Conservation (phyloP, 2,797 vertebrate genomes). For the Propithecus deckenii region DNA sequence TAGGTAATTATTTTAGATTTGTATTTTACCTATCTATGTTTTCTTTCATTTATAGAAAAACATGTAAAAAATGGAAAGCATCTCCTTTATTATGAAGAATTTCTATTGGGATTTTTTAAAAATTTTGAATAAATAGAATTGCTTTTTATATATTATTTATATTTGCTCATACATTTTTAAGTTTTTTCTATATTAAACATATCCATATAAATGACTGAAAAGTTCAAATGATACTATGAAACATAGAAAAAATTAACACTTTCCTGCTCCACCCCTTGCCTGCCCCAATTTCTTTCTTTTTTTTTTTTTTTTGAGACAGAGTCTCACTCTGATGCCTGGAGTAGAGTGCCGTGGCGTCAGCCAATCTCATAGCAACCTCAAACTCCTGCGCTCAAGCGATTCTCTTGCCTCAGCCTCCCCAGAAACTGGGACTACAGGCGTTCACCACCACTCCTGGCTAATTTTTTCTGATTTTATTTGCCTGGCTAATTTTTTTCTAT, state of each 20-base stretch:
- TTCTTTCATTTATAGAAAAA: neutral
- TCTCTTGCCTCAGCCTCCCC: too few relatives aligned
- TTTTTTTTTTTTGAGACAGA: too few relatives aligned
- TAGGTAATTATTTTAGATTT: neutral
- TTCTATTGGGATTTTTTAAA: neutral
- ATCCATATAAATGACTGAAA: neutral
- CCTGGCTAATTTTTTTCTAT: too few relatives aligned
- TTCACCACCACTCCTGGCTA: too few relatives aligned
- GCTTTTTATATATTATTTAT: neutral
- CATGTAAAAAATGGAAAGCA: neutral
- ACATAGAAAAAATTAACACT: neutral
- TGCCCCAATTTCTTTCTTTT: neutral
- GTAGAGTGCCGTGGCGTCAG: too few relatives aligned
- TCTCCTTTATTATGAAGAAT: neutral
- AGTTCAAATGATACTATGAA: neutral
- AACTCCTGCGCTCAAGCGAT: too few relatives aligned
- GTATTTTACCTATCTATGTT: neutral
- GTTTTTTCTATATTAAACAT: neutral
- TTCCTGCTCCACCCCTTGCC: fast-evolving
- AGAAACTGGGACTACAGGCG: too few relatives aligned
- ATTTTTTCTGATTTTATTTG: too few relatives aligned
- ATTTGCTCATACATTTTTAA: neutral
- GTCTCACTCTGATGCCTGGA: too few relatives aligned
- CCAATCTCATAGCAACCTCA: too few relatives aligned
- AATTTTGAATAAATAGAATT: neutral